A percentile compares a stretch with the other conserved stretches of the same genome.
These are phyloP conservation scores for Ferrisia virgata DNA, from an alignment of 2,888 invertebrate genomes.

Conservation along the genomic window DNA sequence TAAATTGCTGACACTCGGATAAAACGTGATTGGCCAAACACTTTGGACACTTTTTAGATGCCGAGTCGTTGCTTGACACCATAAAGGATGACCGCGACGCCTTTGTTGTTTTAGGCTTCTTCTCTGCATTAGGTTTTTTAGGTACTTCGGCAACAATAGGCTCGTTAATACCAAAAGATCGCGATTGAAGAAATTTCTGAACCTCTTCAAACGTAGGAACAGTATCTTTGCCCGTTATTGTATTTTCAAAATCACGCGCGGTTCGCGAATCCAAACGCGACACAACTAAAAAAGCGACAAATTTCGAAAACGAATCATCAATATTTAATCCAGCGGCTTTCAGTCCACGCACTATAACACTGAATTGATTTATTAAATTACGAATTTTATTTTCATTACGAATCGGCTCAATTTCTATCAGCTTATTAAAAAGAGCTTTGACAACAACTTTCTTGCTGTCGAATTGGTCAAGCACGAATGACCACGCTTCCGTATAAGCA, in stretches of 20 bases:
- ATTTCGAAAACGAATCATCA: slow-evolving; percentile 1
- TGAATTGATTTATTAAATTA: not conserved
- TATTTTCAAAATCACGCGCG: not conserved
- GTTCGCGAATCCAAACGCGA: not conserved
- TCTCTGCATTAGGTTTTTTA: not conserved
- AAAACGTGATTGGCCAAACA: not conserved
- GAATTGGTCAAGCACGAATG: not conserved
- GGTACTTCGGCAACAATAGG: not conserved
- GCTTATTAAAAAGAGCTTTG: not conserved
- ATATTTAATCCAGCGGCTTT: not conserved
- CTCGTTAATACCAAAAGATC: not conserved
- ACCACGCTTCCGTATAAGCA: not conserved
- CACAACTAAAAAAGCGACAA: not conserved
- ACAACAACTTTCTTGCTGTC: slow-evolving; percentile 17
- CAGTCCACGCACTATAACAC: not conserved
- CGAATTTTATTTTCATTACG: not conserved
- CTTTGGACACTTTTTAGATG: not conserved
- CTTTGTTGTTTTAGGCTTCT: not conserved
- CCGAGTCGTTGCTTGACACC: not conserved
- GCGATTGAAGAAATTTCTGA: not conserved
- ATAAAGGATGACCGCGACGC: not conserved
- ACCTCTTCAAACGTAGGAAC: not conserved
- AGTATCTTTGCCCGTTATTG: not conserved
- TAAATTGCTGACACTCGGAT: not conserved
- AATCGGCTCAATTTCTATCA: not conserved